These are phyloP conservation scores for Eristalis tenax DNA, from an alignment of 2,888 invertebrate genomes.

Conservation along the genomic window DNA sequence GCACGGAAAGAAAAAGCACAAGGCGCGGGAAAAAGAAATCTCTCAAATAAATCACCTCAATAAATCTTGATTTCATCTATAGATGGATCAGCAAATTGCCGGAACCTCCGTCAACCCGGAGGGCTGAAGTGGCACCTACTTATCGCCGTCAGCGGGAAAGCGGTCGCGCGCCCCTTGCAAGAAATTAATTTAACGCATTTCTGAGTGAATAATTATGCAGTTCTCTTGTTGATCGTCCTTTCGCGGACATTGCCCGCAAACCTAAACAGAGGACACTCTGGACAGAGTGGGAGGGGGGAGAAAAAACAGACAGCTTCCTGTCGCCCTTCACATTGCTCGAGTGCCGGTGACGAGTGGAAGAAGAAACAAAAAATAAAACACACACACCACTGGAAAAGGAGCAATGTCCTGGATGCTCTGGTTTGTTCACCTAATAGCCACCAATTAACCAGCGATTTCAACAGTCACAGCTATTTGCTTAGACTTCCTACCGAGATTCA, in stretches of 20 bases:
- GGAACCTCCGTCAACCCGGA: conserved; percentile 43
- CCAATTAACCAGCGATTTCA: conserved; percentile 61
- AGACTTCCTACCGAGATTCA: conserved; percentile 32
- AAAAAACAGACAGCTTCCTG: neutral
- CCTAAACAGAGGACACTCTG: neutral
- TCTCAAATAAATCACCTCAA: conserved; percentile 68
- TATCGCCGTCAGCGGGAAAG: neutral
- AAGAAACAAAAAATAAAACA: conserved; percentile 12
- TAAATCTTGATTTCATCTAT: conserved; percentile 67
- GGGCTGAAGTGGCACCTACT: conserved; percentile 6
- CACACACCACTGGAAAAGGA: conserved; percentile 41
- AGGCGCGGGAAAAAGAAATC: conserved; percentile 33
- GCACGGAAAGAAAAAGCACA: conserved; percentile 3
- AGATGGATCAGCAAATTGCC: conserved; percentile 59
- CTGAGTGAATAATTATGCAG: conserved; percentile 65
- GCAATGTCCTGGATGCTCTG: conserved; percentile 51
- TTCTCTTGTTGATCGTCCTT: conserved; percentile 48
- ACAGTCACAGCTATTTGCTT: conserved; percentile 60
- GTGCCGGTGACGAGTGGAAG: neutral
- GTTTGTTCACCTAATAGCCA: conserved; percentile 60
- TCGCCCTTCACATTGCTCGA: neutral
- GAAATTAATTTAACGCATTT: conserved; percentile 67
- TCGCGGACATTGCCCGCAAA: conserved; percentile 19
- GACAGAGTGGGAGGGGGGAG: neutral
- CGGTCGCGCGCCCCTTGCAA: neutral